Evolutionary conservation across 2,113 vertebrate species (phyloP).

Genomic region (Odocoileus virginianus): DNA sequence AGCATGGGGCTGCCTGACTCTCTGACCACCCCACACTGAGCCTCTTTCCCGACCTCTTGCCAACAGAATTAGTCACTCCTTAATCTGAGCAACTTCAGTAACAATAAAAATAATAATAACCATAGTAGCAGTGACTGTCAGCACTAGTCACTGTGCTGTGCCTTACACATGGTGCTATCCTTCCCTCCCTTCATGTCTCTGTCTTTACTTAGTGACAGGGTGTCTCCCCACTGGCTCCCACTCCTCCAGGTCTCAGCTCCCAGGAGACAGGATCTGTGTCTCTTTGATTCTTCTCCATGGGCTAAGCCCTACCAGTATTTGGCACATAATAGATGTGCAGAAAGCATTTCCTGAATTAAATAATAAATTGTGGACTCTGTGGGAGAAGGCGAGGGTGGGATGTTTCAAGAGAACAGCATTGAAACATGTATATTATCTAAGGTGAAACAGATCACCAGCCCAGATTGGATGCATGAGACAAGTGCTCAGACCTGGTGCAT

Average conservation of each 20-base stretch:
- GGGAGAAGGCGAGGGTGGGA: too few relatives aligned
- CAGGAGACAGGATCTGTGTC: neutral
- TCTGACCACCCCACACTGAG: fast-evolving
- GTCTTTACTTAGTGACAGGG: neutral
- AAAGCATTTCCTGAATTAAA: neutral
- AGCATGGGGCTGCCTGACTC: neutral
- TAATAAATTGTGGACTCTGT: neutral
- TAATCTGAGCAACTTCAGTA: neutral
- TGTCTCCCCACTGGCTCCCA: neutral
- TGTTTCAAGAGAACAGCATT: too few relatives aligned
- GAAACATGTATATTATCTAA: too few relatives aligned
- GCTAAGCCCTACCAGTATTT: neutral
- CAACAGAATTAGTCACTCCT: neutral
- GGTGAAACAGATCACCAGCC: too few relatives aligned
- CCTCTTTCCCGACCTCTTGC: neutral
- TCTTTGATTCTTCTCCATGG: neutral
- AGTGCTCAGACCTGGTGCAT: too few relatives aligned
- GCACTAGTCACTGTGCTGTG: fast-evolving
- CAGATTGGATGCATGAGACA: too few relatives aligned
- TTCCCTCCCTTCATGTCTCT: neutral
- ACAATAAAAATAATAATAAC: neutral
- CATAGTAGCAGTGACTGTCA: neutral
- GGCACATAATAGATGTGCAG: neutral
- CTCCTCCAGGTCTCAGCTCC: neutral
- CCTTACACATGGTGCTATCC: neutral